Evolutionary conservation across 2,888 invertebrate genomes (phyloP).

Genomic region (Cecidostiba fungosa): DNA sequence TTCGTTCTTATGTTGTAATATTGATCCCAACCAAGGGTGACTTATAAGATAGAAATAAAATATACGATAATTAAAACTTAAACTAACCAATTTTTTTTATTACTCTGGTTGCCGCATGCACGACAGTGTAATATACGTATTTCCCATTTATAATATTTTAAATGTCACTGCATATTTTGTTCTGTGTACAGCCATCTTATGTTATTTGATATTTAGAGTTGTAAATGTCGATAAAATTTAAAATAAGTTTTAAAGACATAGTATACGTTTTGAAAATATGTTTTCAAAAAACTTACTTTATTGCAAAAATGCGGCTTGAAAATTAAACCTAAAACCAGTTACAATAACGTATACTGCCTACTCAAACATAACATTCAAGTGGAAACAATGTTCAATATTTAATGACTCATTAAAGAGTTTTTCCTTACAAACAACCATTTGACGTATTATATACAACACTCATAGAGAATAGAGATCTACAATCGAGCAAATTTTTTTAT

Average conservation of each 20-base stretch:
- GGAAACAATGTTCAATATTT: conserved; percentile 11
- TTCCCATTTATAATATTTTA: not conserved
- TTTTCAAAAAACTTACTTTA: not conserved
- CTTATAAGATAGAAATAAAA: conserved; percentile 47
- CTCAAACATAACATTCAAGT: conserved; percentile 23
- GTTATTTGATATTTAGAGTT: not conserved
- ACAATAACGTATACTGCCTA: conserved; percentile 3
- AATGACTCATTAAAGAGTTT: conserved; percentile 27
- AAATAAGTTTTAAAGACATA: not conserved
- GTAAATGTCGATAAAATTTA: no score
- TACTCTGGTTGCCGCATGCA: conserved; percentile 5
- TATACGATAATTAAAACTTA: conserved; percentile 52
- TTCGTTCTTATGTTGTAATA: conserved; percentile 63
- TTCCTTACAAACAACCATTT: conserved; percentile 18
- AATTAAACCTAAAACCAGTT: not conserved
- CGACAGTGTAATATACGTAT: not conserved
- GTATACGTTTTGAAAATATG: not conserved
- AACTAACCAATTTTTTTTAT: conserved; percentile 34
- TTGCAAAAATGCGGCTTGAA: not conserved
- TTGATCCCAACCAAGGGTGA: conserved; percentile 13
- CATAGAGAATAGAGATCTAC: not conserved
- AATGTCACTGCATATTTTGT: not conserved
- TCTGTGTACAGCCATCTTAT: not conserved
- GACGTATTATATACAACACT: conserved; percentile 18
- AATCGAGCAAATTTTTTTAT: not conserved